Evolutionary conservation across 2,888 invertebrate genomes (phyloP), one percentile per base, ranked within the genome.

Genomic region (Strigamia maritima): DNA sequence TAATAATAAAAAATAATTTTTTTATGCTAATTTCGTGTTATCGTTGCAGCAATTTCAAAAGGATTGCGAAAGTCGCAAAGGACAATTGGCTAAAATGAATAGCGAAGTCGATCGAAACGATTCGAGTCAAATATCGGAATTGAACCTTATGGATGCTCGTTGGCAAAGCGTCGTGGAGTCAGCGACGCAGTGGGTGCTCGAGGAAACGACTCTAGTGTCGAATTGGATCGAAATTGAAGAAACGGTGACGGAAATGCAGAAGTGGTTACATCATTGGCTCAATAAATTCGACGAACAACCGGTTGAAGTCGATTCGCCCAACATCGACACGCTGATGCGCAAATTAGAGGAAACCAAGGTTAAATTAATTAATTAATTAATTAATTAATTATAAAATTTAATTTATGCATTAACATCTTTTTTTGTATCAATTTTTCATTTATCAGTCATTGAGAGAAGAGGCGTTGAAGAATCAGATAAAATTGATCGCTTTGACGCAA

Each of bases 151-250:
- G 81, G 92, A 93, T 83, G 92, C 93, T 8, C 90, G 93, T 80
- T 95, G 94, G 92, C 84, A 92, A n/a, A 90, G 92, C 0, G 91
- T 95, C 76, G 83, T 84, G 44, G 84, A 83, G 82, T 89, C 91
- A 80, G 92, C 93, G 0, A 90, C 90, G 77, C 93, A 95, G 85
- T 91, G 93, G 87, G 91, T 91, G 79, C 90, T 94, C 92, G 86
- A 86, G 93, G 79, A 93, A 94, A 79, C 93, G 70, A 19, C 92
- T 85, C 87, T 95, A 1, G 91, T 94, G 0, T 87, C 88, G 7
- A 92, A 91, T 82, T 95, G 95, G 95, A 90, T 91, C 81, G 91
- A 92, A 78, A 94, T 95, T 83, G 94, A 94, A 85, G 88, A 88
- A 2, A 93, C 93, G 82, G 90, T 92, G 0, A 90, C 90, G 26